phyloP scores from a whole-genome alignment of 1,140 invertebrate genomes.

The Dendrolimus punctatus region DNA sequence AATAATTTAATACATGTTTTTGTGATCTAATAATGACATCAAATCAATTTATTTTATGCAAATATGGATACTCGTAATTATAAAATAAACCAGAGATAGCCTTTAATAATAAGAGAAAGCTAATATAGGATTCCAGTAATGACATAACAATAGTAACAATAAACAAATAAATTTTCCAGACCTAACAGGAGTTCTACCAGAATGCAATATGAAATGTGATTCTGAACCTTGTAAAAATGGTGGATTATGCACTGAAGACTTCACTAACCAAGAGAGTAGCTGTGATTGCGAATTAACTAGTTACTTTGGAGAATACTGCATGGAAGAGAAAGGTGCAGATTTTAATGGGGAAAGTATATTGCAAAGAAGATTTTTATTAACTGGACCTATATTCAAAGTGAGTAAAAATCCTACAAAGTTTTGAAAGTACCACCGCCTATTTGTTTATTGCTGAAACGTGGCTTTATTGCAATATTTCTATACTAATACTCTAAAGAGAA shows the following conservation, averaged over 20 bases:
- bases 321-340: slow-evolving; percentile 87
- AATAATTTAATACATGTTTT: too few species aligned
- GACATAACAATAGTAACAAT: too few species aligned
- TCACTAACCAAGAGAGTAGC: slow-evolving; percentile 84
- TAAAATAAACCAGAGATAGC: too few species aligned
- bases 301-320: slow-evolving; percentile 86
- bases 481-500: too few species aligned
- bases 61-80: too few species aligned
- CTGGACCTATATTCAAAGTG: slow-evolving; percentile 77
- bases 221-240: slow-evolving; percentile 89
- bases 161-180: slow-evolving; percentile 34
- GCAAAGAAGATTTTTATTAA: slow-evolving; percentile 81
- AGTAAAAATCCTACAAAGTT: not conserved
- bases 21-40: too few species aligned
- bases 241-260: slow-evolving; percentile 91
- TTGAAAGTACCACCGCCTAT: too few species aligned
- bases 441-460: too few species aligned
- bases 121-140: too few species aligned
- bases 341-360: slow-evolving; percentile 90
- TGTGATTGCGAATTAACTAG: slow-evolving; percentile 93
- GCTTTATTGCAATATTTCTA: too few species aligned
- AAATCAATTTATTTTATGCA: too few species aligned
- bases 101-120: too few species aligned
- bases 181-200: slow-evolving; percentile 79
- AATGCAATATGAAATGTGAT: slow-evolving; percentile 93